Base-by-base conservation (phyloP, 2,113 vertebrate genomes). In the Centrocercus urophasianus region DNA sequence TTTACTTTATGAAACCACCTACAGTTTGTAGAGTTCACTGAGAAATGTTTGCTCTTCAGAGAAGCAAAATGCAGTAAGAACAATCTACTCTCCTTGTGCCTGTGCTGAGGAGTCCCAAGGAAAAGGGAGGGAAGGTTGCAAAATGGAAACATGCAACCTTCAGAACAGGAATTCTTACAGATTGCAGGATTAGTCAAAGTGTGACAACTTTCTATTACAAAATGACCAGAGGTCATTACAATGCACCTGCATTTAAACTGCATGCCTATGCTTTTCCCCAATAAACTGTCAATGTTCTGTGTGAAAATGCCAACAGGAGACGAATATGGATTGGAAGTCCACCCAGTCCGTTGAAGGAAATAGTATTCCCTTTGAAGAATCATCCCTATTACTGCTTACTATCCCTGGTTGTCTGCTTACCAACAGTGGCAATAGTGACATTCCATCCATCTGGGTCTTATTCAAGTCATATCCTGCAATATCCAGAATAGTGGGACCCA, bases 401-500 rank as follows among this genome's bases (percentile, higher is more conserved):
- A 28, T 47, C 45, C 27, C 52, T 18, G 40, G 36, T 24, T 2
- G 0, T 47, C 21, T 64, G 97, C 98, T 98, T 96, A 99, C 99
- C 98, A 99, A 96, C 20, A 99, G 90, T 0, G 98, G 98, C 93
- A 99, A 89, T 36, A 99, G 98, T 36, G 99, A 99, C 98, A 98
- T 98, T 45, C 99, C 99, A 76, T 99, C 99, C 99, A 99, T 99
- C 94, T 99, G 98, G 2, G 99, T 99, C 94, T 98, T 98, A 97
- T 98, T 99, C 86, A 98, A 80, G 80, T 98, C 93, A 81, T 98
- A 98, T 21, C 99, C 99, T 1, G 99, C 99, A 2, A 99, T 99
- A 96, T 99, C 99, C 98, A 99, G 96, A 91, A 99, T 98, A 83
- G 99, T 99, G 30, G 99, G 99, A 6, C 99, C 99, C 95, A 99